Evolutionary conservation across 1,140 invertebrate species (phyloP), one percentile per base, ranked within the genome.

Genomic region (Tenebrio molitor): DNA sequence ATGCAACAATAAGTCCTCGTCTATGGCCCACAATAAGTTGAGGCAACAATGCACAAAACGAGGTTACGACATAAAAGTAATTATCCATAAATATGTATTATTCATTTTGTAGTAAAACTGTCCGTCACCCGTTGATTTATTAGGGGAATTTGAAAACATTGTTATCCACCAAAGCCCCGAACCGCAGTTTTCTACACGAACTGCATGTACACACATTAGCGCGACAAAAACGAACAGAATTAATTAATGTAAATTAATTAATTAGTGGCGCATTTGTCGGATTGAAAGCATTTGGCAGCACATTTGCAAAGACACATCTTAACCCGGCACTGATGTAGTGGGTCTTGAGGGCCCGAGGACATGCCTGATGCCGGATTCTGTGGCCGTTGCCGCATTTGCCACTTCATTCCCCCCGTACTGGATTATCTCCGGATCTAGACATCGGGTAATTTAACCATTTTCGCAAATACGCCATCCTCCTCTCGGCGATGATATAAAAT

Each of bases 361-460:
- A 71, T 71, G 69, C 64, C 69, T 71, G 62, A 71, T 65, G 62
- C 23, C 64, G 69, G 44, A 71, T 65, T 71, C 62, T 65, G 69
- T 50, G 62, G 58, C 69, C 69, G 34, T 65, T 71, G 62, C 44
- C 69, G 69, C 69, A 71, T 71, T 71, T 65, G 41, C 69, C 69
- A 71, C 69, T 71, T 71, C 69, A 71, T 71, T 71, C 69, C 69
- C 53, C 34, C 62, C 62, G 62, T 33, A 41, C 44, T 46, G 69
- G 69, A 71, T 71, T 71, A 71, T 71, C 69, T 71, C 23, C 69
- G 62, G 44, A 70, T 70, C 68, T 70, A 70, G 68, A 62, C 68
- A 70, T 70, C 68, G 68, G 42, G 68, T 70, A 70, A 70, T 70
- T 70, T 62, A 70, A 58, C 68, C 50, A 58, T 58, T 70, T 58